Evolutionary conservation across 2,797 vertebrate species (phyloP), one percentile per base, ranked within the genome.

Genomic region (Hypotaenidia okinawae): DNA sequence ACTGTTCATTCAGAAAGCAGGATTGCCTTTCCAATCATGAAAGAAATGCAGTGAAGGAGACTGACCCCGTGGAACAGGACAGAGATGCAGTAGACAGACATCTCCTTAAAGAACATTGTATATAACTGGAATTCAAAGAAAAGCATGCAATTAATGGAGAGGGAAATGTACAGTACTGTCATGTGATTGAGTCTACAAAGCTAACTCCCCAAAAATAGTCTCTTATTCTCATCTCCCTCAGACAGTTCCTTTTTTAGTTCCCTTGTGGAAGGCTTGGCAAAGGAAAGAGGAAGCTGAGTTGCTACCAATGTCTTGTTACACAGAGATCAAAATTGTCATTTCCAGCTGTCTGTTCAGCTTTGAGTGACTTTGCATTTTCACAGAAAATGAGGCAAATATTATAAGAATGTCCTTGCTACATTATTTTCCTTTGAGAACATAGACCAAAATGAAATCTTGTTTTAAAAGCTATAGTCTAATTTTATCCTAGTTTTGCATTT

Each of bases 161-260:
- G 32, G 35, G 55, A 85, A 69, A 63, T 80, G 67, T 89, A 91
- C 78, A 81, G 78, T 81, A 16, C 66, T 86, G 51, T 57, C 83
- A 63, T 51, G 57, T 94, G 93, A 76, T 15, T 32, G 62, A 88
- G 37, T 54, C 52, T 89, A 78, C 83, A 84, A 90, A 79, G 39
- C 72, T 70, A 80, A 51, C 39, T 77, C 62, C 64, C 49, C 81
- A 1, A 75, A 67, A 91, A 94, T 90, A 95, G 84, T 84, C 35
- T 73, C 66, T 85, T 54, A 66, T 91, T 93, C 66, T 92, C 11
- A 27, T 86, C 64, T 93, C 89, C 85, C 76, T 84, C 93, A 91
- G 76, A 86, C 75, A 59, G 74, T 76, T 91, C 87, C 57, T 86
- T 90, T 96, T 90, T 84, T 94, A 93, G 89, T 73, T 93, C 85